Conservation (phyloP, 2,888 invertebrate genomes). For the Anthrax anthrax region DNA sequence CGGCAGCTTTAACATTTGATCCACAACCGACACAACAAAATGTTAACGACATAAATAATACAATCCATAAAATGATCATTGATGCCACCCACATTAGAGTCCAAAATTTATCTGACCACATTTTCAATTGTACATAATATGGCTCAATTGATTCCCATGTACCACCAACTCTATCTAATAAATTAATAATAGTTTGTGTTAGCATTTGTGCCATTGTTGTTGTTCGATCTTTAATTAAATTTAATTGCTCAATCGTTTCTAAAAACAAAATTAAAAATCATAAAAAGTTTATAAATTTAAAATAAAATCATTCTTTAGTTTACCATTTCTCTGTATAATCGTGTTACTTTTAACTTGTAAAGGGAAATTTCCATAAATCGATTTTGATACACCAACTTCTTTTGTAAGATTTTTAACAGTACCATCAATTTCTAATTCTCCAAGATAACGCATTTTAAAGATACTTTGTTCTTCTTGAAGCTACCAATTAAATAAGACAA, state of each 20-base stretch:
- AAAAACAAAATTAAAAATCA: conserved; percentile 2
- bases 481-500: conserved; percentile 16
- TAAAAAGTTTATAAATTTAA: conserved; percentile 1
- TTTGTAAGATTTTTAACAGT: conserved; percentile 33
- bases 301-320: conserved; percentile 9
- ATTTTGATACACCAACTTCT: conserved; percentile 32
- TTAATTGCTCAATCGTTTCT: conserved; percentile 33
- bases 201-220: conserved; percentile 31
- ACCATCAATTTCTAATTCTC: conserved; percentile 32
- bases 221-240: conserved; percentile 29
- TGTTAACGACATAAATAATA: conserved; percentile 28
- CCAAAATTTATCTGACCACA: conserved; percentile 29
- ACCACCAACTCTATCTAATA: conserved; percentile 26
- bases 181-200: conserved; percentile 25
- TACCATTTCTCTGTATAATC: conserved; percentile 30
- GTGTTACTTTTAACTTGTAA: conserved; percentile 33
- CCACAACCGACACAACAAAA: conserved; percentile 32
- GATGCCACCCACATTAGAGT: conserved; percentile 26
- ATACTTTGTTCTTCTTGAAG: conserved; percentile 34
- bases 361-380: conserved; percentile 33
- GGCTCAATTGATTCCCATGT: conserved; percentile 27
- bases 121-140: conserved; percentile 23
- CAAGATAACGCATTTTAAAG: conserved; percentile 33
- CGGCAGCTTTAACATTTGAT: conserved; percentile 28
- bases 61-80: conserved; percentile 27